A percentile compares a stretch with the other conserved stretches of the same genome.
phyloP scores from a whole-genome alignment of 2,888 invertebrate species.

The Plebejus anna region DNA sequence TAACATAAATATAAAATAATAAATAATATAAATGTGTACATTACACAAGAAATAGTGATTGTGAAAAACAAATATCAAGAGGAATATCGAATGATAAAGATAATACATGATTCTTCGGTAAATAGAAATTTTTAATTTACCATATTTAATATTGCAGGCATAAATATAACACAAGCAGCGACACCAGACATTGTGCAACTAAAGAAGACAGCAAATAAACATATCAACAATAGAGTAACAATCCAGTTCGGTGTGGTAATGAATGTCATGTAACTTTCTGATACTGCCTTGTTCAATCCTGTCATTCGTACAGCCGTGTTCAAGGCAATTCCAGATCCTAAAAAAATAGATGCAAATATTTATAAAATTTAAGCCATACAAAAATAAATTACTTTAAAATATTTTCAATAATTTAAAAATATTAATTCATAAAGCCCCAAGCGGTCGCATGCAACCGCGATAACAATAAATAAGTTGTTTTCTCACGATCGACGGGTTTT shows the following conservation, averaged over 20 bases:
- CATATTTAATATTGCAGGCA: conserved; percentile 53
- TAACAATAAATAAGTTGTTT: no score
- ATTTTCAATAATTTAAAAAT: no score
- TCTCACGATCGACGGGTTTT: no score
- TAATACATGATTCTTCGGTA: no score
- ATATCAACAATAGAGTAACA: conserved; percentile 43
- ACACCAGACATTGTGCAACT: conserved; percentile 50
- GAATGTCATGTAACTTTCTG: conserved; percentile 36
- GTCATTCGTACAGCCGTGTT: conserved; percentile 36
- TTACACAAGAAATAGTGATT: no score
- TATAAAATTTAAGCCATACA: no score
- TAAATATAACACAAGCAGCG: conserved; percentile 44
- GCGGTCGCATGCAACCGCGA: no score
- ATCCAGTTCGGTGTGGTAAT: conserved; percentile 42
- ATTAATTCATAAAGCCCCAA: no score
- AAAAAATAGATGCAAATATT: conserved; percentile 31
- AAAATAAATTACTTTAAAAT: no score
- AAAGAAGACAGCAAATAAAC: conserved; percentile 43
- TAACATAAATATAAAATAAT: no score
- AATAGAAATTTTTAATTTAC: conserved; percentile 40
- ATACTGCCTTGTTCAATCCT: conserved; percentile 34
- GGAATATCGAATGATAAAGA: not conserved
- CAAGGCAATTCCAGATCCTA: conserved; percentile 49
- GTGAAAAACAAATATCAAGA: not conserved
- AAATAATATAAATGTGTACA: no score